Evolutionary conservation across 2,113 vertebrate species (phyloP).

Genomic region (Ictalurus furcatus): DNA sequence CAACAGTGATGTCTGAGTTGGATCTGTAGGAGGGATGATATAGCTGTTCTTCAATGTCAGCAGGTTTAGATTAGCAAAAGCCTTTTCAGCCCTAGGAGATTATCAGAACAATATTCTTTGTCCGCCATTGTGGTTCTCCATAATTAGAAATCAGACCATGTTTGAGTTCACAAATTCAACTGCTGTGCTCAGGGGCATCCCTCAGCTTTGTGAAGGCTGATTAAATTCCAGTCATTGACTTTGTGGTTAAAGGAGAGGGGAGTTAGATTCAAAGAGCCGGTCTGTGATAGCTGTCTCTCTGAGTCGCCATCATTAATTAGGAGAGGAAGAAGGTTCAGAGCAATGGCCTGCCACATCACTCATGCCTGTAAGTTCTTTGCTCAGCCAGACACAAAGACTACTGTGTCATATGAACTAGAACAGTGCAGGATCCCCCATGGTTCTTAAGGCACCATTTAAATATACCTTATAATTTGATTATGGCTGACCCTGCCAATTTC

Average conservation of each 20-base stretch:
- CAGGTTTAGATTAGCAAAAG: constrained; percentile 11
- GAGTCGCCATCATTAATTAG: constrained; percentile 63
- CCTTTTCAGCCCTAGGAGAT: constrained; percentile 41
- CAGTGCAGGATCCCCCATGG: neutral
- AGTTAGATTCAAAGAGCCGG: constrained; percentile 11
- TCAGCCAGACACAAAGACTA: constrained; percentile 14
- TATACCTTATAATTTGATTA: neutral
- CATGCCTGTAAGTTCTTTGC: constrained; percentile 10
- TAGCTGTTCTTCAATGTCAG: constrained; percentile 27
- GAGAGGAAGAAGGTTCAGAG: constrained; percentile 40
- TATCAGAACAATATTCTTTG: constrained; percentile 66
- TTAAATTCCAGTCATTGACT: constrained; percentile 70
- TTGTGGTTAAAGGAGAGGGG: constrained; percentile 50
- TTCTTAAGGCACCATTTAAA: neutral
- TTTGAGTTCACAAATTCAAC: constrained; percentile 60
- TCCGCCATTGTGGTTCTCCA: constrained; percentile 56
- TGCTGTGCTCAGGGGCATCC: constrained; percentile 59
- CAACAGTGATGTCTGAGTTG: neutral
- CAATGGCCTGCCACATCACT: constrained; percentile 15
- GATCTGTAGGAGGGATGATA: neutral
- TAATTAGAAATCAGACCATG: constrained; percentile 68
- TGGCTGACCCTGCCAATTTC: neutral
- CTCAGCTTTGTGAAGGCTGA: constrained; percentile 63
- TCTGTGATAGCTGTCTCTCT: constrained; percentile 56
- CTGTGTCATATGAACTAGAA: neutral